Evolutionary conservation across 2,113 vertebrate genomes (phyloP), one percentile per base, ranked within the genome.

Genomic region (Polyodon spathula): DNA sequence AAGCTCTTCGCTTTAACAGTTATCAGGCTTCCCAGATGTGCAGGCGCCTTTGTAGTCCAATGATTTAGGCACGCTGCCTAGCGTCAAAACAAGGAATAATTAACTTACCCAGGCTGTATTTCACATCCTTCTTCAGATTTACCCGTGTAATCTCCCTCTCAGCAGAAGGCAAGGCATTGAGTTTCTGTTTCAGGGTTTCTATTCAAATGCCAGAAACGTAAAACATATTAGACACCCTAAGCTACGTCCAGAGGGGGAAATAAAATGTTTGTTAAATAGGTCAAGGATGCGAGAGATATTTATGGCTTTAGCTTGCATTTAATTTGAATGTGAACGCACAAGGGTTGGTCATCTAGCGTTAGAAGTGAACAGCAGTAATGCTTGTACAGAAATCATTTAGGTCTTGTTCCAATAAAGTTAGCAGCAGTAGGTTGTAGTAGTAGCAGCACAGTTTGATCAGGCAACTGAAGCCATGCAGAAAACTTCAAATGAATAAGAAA

Each of bases 61-160:
- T 37, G 38, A 40, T 17, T 46, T 58, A n/a, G 27, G 37, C 8
- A n/a, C 6, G 17, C n/a, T 53, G 15, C 56, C 16, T 39, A 7
- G 44, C 6, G 17, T 37, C 55, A 27, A 10, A 62, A 12, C 57
- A n/a, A 37, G 43, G 59, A 4, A 40, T 4, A 43, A 16, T n/a
- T 44, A 63, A 74, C 90, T 89, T 82, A 98, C 96, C 96, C 65
- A 97, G 84, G 40, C 92, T 93, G 6, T 88, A 81, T 61, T 93
- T 95, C 38, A 85, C 84, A 71, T 97, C 90, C 75, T 94, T 98
- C 82, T 90, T 97, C 78, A 98, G 79, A 67, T 85, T 88, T 56
- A 97, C 88, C 60, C 89, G 81, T 16, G 83, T 90, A 73, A 95
- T 90, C 70, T 95, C 92, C 70, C 90, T 92, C 75, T 97, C 91